Evolutionary conservation across 2,797 vertebrate species (phyloP).

Genomic region (Diceros bicornis): DNA sequence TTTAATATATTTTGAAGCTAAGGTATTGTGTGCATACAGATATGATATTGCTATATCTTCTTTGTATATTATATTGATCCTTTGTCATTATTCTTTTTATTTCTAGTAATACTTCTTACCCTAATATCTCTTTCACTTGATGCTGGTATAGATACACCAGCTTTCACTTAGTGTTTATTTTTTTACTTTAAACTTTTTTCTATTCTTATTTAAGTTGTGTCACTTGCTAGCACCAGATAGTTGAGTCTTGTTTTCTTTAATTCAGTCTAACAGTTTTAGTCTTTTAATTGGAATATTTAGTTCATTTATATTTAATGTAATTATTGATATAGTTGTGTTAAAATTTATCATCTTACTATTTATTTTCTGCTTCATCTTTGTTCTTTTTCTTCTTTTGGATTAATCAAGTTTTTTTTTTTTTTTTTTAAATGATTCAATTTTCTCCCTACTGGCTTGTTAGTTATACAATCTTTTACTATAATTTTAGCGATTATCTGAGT

Average conservation of each 20-base stretch:
- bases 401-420: background rate
- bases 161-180: background rate
- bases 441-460: background rate
- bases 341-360: background rate
- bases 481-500: background rate
- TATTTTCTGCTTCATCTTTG: background rate
- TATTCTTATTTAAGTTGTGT: background rate
- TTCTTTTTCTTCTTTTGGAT: background rate
- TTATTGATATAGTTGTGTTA: constrained; percentile 26
- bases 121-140: background rate
- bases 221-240: background rate
- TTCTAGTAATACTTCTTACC: background rate
- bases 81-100: background rate
- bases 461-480: background rate
- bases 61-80: background rate
- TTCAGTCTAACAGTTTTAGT: background rate
- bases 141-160: too few relatives aligned
- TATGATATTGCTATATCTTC: background rate
- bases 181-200: background rate
- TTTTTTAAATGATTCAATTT: background rate
- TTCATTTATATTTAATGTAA: background rate
- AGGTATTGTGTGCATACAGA: background rate
- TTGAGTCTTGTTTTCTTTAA: background rate
- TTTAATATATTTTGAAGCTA: background rate
- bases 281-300: background rate